Conservation (phyloP, 2,113 vertebrate genomes). For the Callaeas wilsoni region DNA sequence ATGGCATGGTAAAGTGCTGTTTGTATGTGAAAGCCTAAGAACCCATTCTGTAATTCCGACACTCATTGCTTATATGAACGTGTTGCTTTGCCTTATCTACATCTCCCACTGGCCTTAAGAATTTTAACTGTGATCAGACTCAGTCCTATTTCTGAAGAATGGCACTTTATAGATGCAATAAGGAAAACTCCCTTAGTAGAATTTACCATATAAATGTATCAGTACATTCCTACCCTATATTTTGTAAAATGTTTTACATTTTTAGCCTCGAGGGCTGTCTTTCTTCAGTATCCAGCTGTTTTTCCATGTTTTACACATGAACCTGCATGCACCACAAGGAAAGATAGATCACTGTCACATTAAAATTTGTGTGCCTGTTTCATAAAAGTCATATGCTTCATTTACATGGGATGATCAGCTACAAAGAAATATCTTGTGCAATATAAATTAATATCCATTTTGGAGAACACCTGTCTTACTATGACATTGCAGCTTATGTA, state of each 20-base stretch:
- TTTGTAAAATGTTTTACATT: background rate
- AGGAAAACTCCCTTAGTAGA: background rate
- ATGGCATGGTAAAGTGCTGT: background rate
- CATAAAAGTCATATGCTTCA: conserved; percentile 28
- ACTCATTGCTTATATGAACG: background rate
- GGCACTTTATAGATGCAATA: background rate
- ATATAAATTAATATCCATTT: background rate
- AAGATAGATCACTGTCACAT: conserved; percentile 30
- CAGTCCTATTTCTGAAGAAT: background rate
- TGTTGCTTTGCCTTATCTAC: background rate
- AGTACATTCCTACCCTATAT: background rate
- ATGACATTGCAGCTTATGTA: background rate
- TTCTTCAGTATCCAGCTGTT: background rate
- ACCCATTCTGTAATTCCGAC: background rate
- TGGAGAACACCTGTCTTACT: background rate
- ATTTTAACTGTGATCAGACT: background rate
- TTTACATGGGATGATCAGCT: conserved; percentile 11
- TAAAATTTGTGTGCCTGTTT: conserved; percentile 31
- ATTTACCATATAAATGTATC: background rate
- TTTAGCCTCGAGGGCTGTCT: background rate
- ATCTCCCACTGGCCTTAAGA: background rate
- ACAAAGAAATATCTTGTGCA: background rate
- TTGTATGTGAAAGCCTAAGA: background rate
- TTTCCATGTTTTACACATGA: background rate
- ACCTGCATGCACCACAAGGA: background rate